These are phyloP conservation scores for Planococcus citri DNA, from an alignment of 1,140 invertebrate genomes.

Conservation along the genomic window DNA sequence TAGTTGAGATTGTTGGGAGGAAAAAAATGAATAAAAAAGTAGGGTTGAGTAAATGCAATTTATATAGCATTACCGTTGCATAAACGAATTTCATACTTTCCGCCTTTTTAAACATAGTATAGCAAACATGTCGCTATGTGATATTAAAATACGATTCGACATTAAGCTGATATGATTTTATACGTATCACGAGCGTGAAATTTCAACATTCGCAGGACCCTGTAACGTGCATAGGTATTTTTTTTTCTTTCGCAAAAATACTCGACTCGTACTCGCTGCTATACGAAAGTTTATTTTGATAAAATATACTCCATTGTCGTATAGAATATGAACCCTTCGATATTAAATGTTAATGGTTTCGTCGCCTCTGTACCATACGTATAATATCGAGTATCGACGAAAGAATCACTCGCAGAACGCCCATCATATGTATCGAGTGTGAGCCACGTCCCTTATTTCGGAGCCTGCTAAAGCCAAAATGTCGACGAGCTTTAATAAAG, in stretches of 20 bases:
- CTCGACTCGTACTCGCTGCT: background rate
- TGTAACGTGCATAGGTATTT: background rate
- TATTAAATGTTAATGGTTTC: constrained; percentile 8
- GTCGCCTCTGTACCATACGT: background rate
- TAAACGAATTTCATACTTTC: background rate
- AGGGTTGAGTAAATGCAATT: no score
- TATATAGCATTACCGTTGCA: background rate
- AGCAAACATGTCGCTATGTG: no score
- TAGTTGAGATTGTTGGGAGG: no score
- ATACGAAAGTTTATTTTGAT: background rate
- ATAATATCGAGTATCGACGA: background rate
- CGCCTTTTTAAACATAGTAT: no score
- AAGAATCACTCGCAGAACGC: background rate
- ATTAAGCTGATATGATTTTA: background rate
- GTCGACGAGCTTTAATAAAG: no score
- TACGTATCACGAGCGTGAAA: background rate
- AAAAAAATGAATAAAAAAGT: no score
- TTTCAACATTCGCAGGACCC: background rate
- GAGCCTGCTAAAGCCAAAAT: no score
- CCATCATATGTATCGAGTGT: background rate
- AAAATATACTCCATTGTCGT: background rate
- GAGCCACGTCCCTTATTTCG: no score
- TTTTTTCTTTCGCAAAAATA: background rate
- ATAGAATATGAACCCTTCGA: background rate
- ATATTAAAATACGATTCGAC: constrained; percentile 4